Conservation (phyloP, 2,113 vertebrate genomes). For the Parotia lawesii region DNA sequence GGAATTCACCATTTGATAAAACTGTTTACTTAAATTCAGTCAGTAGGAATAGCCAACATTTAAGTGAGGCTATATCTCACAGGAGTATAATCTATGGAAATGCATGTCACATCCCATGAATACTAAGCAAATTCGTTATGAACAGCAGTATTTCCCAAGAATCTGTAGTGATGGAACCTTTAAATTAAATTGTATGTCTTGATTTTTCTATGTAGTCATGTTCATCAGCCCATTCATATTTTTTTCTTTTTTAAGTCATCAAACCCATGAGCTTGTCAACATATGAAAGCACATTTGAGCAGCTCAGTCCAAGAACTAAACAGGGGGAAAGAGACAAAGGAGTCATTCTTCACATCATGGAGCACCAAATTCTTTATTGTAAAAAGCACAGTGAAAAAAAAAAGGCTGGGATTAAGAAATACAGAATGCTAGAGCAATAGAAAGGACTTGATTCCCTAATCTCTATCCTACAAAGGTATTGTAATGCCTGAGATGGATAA, state of each 20-base stretch:
- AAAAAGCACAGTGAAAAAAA: neutral
- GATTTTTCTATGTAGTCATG: conserved; percentile 11
- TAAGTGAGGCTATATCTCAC: conserved; percentile 23
- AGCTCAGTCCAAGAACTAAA: neutral
- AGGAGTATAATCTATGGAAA: conserved; percentile 26
- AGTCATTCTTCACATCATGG: neutral
- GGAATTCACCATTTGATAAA: neutral
- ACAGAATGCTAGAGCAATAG: neutral
- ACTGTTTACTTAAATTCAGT: conserved; percentile 6
- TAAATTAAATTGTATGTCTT: conserved; percentile 25
- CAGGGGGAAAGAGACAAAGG: neutral
- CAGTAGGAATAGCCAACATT: neutral
- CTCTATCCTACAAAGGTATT: neutral
- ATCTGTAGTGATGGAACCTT: neutral
- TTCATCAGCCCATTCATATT: neutral
- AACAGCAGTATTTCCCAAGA: conserved; percentile 1
- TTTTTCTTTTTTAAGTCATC: neutral
- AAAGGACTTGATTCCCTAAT: neutral
- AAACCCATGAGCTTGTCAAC: neutral
- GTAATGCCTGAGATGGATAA: neutral
- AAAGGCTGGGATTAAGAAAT: neutral
- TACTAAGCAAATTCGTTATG: conserved; percentile 15
- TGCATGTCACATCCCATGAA: neutral
- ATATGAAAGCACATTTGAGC: neutral
- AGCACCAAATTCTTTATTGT: neutral